Evolutionary conservation across 53 echinoderm and acorn worm species (phyloP).

Genomic region (Zoroaster sp.): DNA sequence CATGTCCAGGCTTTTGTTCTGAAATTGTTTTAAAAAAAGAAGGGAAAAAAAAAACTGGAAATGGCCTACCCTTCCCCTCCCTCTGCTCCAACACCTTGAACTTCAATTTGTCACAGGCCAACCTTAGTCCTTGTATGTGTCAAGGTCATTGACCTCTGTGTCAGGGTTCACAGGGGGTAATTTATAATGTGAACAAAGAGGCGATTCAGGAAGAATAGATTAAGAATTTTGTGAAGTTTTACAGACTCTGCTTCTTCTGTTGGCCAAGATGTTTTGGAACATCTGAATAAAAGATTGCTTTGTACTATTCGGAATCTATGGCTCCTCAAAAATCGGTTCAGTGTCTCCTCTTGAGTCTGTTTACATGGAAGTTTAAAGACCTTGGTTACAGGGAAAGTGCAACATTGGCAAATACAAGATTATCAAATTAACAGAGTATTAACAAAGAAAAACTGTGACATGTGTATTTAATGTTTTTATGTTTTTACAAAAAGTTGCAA

Average conservation of each 20-base stretch:
- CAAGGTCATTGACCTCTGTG: conserved; percentile 27
- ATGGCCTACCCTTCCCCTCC: background rate
- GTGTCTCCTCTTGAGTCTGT: too few species aligned
- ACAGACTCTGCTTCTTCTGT: background rate
- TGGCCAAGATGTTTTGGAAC: background rate
- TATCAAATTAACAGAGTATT: too few species aligned
- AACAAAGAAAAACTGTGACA: too few species aligned
- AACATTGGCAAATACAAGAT: too few species aligned
- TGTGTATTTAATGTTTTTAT: too few species aligned
- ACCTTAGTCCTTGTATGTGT: background rate
- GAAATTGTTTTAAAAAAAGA: background rate
- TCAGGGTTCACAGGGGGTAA: conserved; percentile 10
- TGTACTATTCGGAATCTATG: background rate
- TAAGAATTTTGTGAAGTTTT: background rate
- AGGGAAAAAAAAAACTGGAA: background rate
- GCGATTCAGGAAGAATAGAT: conserved; percentile 9
- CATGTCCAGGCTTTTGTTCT: background rate
- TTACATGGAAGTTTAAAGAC: too few species aligned
- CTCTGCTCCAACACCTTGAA: background rate
- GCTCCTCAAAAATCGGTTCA: background rate
- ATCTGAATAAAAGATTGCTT: background rate
- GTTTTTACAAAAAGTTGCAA: too few species aligned
- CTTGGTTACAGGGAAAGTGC: too few species aligned
- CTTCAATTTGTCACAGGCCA: conserved; percentile 8
- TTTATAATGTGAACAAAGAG: conserved; percentile 39